Percentiles rank a stretch among this genome's conserved stretches.
phyloP scores from a whole-genome alignment of 2,113 vertebrate genomes.

The Arizona elegans region DNA sequence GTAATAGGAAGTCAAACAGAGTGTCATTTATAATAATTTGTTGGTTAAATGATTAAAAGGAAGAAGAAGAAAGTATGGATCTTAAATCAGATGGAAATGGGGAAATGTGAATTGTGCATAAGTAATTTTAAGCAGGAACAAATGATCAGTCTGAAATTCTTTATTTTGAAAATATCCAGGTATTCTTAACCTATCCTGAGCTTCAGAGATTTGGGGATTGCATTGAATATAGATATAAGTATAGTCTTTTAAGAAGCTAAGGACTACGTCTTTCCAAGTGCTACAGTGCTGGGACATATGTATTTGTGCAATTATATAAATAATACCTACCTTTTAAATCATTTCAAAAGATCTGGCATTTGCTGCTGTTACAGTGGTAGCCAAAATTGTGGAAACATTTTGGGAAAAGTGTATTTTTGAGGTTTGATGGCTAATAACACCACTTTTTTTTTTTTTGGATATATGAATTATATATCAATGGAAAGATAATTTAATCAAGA shows the following conservation, averaged over 20 bases:
- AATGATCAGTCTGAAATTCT: not conserved
- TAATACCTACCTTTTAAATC: not conserved
- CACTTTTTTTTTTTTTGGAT: too few species aligned
- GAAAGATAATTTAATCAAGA: too few species aligned
- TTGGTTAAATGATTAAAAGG: not conserved
- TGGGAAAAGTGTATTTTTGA: too few species aligned
- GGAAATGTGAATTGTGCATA: not conserved
- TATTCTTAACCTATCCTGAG: not conserved
- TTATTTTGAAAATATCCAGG: not conserved
- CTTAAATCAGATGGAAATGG: not conserved
- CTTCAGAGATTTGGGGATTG: conserved; percentile 16
- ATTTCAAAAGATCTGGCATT: not conserved
- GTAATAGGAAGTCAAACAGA: not conserved
- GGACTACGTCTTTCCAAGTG: not conserved
- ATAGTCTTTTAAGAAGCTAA: not conserved
- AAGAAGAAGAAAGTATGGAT: not conserved
- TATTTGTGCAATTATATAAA: not conserved
- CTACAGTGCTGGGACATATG: not conserved
- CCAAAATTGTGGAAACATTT: too few species aligned
- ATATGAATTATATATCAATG: too few species aligned
- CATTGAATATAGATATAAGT: not conserved
- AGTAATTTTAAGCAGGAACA: not conserved
- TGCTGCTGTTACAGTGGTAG: not conserved
- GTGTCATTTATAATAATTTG: not conserved
- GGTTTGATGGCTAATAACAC: too few species aligned